Evolutionary conservation across 2,888 invertebrate genomes (phyloP).

Genomic region (Temnothorax ravouxi): DNA sequence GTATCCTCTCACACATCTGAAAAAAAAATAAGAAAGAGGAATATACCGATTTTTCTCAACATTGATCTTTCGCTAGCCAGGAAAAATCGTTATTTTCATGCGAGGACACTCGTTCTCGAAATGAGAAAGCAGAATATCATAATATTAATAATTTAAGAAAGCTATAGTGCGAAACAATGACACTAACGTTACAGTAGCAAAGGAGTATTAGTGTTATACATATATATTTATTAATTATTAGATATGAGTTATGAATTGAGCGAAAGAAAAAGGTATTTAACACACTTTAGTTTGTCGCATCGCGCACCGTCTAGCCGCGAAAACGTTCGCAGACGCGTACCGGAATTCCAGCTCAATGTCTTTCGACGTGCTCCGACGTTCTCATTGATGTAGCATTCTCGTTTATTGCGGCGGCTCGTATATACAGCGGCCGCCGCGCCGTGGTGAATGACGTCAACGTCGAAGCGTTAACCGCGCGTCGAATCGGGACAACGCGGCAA

Average conservation of each 20-base stretch:
- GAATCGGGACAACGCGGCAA: conserved; percentile 37
- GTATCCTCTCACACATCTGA: background rate
- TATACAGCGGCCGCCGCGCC: background rate
- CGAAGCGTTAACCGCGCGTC: conserved; percentile 44
- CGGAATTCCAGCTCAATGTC: background rate
- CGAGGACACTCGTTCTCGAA: background rate
- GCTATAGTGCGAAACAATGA: background rate
- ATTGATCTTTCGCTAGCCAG: background rate
- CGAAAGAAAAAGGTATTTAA: background rate
- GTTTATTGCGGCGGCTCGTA: background rate
- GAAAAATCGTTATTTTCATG: conserved; percentile 2
- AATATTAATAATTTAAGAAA: background rate
- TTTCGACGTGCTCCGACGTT: background rate
- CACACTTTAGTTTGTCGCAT: background rate
- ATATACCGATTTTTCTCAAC: background rate
- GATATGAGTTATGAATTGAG: background rate
- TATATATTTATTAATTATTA: background rate
- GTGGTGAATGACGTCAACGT: conserved; percentile 40
- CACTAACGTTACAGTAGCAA: background rate
- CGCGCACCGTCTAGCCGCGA: background rate
- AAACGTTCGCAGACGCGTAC: background rate
- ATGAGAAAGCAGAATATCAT: background rate
- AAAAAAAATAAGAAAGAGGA: background rate
- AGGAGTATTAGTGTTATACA: background rate
- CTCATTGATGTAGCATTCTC: background rate